A percentile compares a stretch with the other conserved stretches of the same genome.
These are phyloP conservation scores for Jaculus jaculus DNA, from an alignment of 2,113 vertebrate species.

Conservation along the genomic window DNA sequence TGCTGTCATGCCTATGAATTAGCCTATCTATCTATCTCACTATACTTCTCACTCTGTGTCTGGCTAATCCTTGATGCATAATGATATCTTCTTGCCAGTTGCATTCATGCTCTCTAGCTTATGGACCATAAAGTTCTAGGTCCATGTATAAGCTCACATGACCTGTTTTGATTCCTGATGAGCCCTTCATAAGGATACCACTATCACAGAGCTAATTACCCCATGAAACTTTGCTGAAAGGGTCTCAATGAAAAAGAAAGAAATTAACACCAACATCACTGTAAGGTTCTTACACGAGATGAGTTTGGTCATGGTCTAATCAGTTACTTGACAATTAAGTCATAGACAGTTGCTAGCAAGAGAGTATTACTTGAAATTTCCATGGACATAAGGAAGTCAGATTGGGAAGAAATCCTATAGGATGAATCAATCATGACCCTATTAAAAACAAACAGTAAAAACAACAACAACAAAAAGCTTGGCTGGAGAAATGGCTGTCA, in stretches of 20 bases:
- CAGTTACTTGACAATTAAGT: background rate
- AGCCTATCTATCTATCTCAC: background rate
- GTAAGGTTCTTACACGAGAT: background rate
- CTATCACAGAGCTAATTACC: background rate
- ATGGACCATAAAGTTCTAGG: background rate
- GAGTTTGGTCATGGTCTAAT: background rate
- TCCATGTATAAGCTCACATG: background rate
- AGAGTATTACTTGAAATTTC: background rate
- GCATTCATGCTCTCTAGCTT: background rate
- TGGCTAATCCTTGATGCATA: background rate
- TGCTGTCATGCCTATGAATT: background rate
- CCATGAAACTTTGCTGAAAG: conserved; percentile 1
- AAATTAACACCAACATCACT: background rate
- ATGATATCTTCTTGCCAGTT: background rate
- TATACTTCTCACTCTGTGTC: background rate
- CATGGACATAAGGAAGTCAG: background rate
- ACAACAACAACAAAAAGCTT: too few relatives aligned
- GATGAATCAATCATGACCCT: background rate
- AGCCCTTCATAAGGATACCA: background rate
- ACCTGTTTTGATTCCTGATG: background rate
- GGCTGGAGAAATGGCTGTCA: too few relatives aligned
- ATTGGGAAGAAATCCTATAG: background rate
- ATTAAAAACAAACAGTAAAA: background rate
- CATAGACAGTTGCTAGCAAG: background rate
- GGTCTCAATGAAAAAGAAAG: background rate